A percentile compares a stretch with the other conserved stretches of the same genome.
These are phyloP conservation scores for Oreortyx pictus DNA, from an alignment of 2,797 vertebrate species.

Conservation along the genomic window DNA sequence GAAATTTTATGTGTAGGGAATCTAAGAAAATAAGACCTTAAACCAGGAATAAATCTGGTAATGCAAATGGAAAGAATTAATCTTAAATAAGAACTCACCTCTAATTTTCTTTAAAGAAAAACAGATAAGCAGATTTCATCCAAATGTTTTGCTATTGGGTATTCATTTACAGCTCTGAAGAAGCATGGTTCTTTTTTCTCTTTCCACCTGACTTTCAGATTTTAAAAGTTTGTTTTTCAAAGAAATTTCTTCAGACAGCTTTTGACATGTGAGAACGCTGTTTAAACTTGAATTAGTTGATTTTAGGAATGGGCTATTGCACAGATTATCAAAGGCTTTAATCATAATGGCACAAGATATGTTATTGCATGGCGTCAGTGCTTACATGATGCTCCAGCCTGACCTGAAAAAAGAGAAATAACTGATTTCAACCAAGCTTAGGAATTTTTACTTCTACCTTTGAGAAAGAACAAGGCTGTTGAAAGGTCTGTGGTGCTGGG, in stretches of 20 bases:
- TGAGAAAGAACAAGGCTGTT: neutral
- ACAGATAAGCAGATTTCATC: neutral
- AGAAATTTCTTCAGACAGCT: neutral
- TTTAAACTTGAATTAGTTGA: neutral
- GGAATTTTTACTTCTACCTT: neutral
- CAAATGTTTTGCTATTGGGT: neutral
- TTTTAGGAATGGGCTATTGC: neutral
- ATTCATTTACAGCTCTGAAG: neutral
- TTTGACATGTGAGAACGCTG: neutral
- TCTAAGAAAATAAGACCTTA: conserved; percentile 7
- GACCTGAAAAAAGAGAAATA: neutral
- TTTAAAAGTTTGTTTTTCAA: neutral
- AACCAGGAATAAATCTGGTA: neutral
- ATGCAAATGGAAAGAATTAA: neutral
- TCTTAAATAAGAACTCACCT: neutral
- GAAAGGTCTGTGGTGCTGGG: neutral
- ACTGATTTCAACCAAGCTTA: neutral
- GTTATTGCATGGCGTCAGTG: neutral
- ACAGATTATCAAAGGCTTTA: neutral
- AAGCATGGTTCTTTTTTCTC: neutral
- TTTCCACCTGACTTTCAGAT: neutral
- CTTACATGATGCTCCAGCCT: neutral
- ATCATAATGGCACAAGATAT: neutral
- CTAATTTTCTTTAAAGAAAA: neutral
- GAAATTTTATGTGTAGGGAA: neutral